Conservation (phyloP, 2,797 vertebrate genomes). For the Emys orbicularis region DNA sequence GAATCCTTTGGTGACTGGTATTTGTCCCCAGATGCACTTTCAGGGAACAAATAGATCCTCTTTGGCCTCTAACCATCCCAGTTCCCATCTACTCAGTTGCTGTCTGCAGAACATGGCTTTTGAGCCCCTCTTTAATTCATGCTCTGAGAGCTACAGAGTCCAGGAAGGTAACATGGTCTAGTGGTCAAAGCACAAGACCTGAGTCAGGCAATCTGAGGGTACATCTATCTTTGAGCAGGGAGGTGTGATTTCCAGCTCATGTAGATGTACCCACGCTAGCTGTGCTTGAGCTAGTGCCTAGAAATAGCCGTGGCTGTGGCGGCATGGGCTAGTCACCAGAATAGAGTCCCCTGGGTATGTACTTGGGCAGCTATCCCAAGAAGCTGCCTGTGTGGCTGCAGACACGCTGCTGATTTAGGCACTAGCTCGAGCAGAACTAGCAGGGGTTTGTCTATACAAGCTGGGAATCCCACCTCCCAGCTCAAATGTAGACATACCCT, state of each 20-base stretch:
- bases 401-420: not conserved
- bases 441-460: not conserved
- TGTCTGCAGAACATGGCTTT: not conserved
- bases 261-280: too few relatives aligned
- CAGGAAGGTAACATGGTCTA: not conserved
- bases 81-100: not conserved
- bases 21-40: not conserved
- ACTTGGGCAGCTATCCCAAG: too few relatives aligned
- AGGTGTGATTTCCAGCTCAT: too few relatives aligned
- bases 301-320: too few relatives aligned
- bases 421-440: not conserved
- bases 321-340: too few relatives aligned
- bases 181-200: not conserved
- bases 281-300: too few relatives aligned
- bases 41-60: not conserved
- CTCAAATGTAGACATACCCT: not conserved
- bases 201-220: not conserved
- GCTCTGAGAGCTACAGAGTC: not conserved
- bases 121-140: not conserved
- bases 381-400: too few relatives aligned
- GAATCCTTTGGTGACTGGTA: not conserved
- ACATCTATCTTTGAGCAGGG: too few relatives aligned
- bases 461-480: not conserved
- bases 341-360: too few relatives aligned
- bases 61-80: not conserved